These are phyloP conservation scores for Lepidotrigona ventralis DNA, from an alignment of 1,140 invertebrate genomes.

Conservation along the genomic window DNA sequence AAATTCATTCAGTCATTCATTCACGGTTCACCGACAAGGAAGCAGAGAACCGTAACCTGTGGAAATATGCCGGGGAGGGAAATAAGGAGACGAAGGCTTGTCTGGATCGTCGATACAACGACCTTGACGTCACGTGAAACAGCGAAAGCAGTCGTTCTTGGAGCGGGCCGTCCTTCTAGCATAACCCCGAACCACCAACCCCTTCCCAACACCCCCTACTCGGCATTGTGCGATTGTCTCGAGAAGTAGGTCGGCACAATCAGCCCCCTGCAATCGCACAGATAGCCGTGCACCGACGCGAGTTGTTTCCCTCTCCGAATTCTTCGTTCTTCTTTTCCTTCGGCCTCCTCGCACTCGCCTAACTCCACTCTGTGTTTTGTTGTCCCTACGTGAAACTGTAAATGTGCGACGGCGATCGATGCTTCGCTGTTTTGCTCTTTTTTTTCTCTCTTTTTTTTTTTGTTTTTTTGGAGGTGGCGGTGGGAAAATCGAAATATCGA, in stretches of 20 bases:
- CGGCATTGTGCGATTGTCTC: constrained; percentile 62
- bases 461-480: too few relatives aligned
- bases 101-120: constrained; percentile 38
- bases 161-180: not conserved
- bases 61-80: too few relatives aligned
- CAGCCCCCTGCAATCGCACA: constrained; percentile 53
- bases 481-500: too few relatives aligned
- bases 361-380: not conserved
- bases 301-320: constrained; percentile 6
- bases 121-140: constrained; percentile 64
- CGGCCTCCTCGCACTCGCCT: not conserved
- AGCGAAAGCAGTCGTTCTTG: constrained; percentile 44
- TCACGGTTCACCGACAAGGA: too few relatives aligned
- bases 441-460: too few relatives aligned
- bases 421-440: too few relatives aligned
- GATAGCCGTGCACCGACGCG: constrained; percentile 19
- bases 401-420: too few relatives aligned
- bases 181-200: constrained; percentile 11
- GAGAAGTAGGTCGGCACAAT: constrained; percentile 66
- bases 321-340: not conserved
- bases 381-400: too few relatives aligned
- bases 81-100: not conserved
- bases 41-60: too few relatives aligned
- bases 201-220: not conserved
- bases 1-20: too few relatives aligned